These are phyloP conservation scores for Spodoptera exigua DNA, from an alignment of 2,888 invertebrate species.

Conservation along the genomic window DNA sequence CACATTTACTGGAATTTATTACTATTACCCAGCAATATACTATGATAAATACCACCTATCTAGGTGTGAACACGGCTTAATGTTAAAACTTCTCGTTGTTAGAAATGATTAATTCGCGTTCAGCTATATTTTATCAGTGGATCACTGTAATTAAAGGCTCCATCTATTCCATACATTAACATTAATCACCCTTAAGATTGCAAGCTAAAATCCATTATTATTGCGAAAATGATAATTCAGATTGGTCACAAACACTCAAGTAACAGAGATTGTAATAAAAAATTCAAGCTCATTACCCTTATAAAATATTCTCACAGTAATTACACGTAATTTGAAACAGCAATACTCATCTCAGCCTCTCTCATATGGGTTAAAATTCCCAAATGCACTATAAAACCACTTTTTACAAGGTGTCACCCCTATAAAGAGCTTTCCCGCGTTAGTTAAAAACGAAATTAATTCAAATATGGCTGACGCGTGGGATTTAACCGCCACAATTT, in stretches of 20 bases:
- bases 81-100: slow-evolving; percentile 41
- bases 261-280: slow-evolving; percentile 28
- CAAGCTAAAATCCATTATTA: neutral
- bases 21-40: slow-evolving; percentile 47
- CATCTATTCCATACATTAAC: no score
- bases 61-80: slow-evolving; percentile 45
- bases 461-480: slow-evolving; percentile 78
- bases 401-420: slow-evolving; percentile 71
- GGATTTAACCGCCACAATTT: slow-evolving; percentile 80
- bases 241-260: slow-evolving; percentile 8
- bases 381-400: slow-evolving; percentile 69
- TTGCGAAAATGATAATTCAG: slow-evolving; percentile 1
- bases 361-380: slow-evolving; percentile 59
- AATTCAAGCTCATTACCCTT: slow-evolving; percentile 44
- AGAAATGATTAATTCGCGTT: slow-evolving; percentile 36
- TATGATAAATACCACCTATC: slow-evolving; percentile 47
- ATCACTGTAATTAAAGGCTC: no score
- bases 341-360: slow-evolving; percentile 53
- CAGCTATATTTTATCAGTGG: slow-evolving; percentile 4
- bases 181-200: no score
- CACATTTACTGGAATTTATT: slow-evolving; percentile 55
- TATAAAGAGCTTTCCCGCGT: slow-evolving; percentile 76
- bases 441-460: slow-evolving; percentile 81
- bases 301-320: slow-evolving; percentile 60
- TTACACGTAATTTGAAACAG: slow-evolving; percentile 56